Evolutionary conservation across 2,888 invertebrate genomes (phyloP).

Genomic region (Agapetus fuscipes): DNA sequence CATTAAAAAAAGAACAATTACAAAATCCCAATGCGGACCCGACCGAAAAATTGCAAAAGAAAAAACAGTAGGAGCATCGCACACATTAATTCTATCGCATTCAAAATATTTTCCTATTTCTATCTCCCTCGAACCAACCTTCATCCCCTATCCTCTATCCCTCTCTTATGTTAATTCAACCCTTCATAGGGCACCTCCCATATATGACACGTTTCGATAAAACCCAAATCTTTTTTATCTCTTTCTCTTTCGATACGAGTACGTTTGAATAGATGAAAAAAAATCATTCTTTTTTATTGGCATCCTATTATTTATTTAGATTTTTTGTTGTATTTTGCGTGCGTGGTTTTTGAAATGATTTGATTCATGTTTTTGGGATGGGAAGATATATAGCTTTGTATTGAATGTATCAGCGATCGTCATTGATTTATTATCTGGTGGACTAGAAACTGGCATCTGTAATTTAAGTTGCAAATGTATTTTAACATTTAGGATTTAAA

Average conservation of each 20-base stretch:
- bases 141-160: not conserved
- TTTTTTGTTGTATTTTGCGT: constrained; percentile 5
- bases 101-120: constrained; percentile 10
- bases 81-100: constrained; percentile 7
- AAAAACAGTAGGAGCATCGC: not conserved
- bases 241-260: too few species aligned
- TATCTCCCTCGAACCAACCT: not conserved
- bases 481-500: too few species aligned
- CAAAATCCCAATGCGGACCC: too few species aligned
- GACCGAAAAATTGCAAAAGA: not conserved
- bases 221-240: too few species aligned
- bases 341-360: not conserved
- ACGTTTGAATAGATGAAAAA: too few species aligned
- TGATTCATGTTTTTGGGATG: too few species aligned
- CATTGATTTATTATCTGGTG: too few species aligned
- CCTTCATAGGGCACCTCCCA: constrained; percentile 14
- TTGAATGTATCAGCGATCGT: too few species aligned
- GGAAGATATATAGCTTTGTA: too few species aligned
- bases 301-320: constrained; percentile 18
- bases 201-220: constrained; percentile 13
- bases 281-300: constrained; percentile 14
- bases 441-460: too few species aligned
- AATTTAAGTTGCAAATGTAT: too few species aligned
- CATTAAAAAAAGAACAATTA: too few species aligned
- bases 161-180: constrained; percentile 8